Conservation (phyloP, 2,888 invertebrate genomes). For the Stenolophus ochropezus region DNA sequence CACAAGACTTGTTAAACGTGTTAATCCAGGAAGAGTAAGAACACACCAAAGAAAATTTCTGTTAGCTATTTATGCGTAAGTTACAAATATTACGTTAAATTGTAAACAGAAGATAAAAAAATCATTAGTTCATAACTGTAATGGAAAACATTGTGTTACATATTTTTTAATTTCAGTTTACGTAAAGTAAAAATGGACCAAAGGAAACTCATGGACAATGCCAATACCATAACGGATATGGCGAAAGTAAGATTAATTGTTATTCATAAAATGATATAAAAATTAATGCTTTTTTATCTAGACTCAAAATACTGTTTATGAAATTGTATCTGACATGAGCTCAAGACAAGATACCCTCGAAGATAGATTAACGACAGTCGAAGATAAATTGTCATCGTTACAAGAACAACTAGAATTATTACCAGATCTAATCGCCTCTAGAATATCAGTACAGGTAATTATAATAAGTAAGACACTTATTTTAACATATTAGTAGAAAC, state of each 20-base stretch:
- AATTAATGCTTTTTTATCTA: slow-evolving; percentile 74
- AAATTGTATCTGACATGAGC: slow-evolving; percentile 98
- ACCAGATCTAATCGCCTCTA: slow-evolving; percentile 85
- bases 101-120: no score
- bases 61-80: slow-evolving; percentile 99
- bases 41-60: slow-evolving; percentile 99
- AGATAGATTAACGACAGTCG: slow-evolving; percentile 93
- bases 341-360: slow-evolving; percentile 94
- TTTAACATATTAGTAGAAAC: no score
- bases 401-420: slow-evolving; percentile 92
- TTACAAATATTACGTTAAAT: slow-evolving; percentile 65
- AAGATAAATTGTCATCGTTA: slow-evolving; percentile 90
- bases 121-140: no score
- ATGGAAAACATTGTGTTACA: neutral
- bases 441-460: slow-evolving; percentile 73
- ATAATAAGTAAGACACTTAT: neutral
- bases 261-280: no score
- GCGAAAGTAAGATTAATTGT: slow-evolving; percentile 98
- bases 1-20: slow-evolving; percentile 97
- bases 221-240: slow-evolving; percentile 99
- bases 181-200: slow-evolving; percentile 99
- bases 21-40: slow-evolving; percentile 95
- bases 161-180: slow-evolving; percentile 80
- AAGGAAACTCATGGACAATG: slow-evolving; percentile 98
- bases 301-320: slow-evolving; percentile 99